These are phyloP conservation scores for Scarus forsteni DNA, from an alignment of 2,797 vertebrate genomes.

Conservation along the genomic window DNA sequence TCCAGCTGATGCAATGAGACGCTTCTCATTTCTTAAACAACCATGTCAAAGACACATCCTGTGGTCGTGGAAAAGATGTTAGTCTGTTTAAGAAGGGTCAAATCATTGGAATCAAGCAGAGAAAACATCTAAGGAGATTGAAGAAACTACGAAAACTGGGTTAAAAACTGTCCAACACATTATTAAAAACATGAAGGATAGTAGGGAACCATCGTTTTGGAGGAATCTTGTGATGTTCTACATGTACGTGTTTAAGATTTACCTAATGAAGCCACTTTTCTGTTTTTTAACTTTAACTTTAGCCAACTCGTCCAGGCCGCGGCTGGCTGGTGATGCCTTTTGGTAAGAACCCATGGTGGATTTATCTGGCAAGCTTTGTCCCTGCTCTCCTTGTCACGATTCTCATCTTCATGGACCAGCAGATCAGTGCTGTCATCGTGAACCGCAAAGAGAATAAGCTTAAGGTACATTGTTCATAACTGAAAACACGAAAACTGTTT, in stretches of 20 bases:
- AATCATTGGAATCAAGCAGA: no score
- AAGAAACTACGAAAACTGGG: no score
- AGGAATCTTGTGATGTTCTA: background rate
- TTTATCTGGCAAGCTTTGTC: constrained; percentile 91
- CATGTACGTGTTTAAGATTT: background rate
- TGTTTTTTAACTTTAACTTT: constrained; percentile 11
- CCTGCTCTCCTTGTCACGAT: constrained; percentile 97
- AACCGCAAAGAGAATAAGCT: constrained; percentile 97
- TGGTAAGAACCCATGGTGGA: constrained; percentile 97
- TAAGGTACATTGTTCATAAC: constrained; percentile 73
- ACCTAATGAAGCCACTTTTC: background rate
- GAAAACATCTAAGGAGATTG: no score
- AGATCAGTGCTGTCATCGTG: constrained; percentile 97
- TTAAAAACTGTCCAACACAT: no score
- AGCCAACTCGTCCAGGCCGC: constrained; percentile 93
- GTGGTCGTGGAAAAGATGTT: no score
- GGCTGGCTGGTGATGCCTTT: constrained; percentile 96
- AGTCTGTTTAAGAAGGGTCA: no score
- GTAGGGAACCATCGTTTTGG: no score
- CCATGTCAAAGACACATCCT: no score
- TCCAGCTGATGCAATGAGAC: no score
- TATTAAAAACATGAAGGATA: no score
- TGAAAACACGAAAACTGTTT: background rate
- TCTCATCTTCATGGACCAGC: constrained; percentile 99
- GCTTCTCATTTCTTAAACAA: no score